Evolutionary conservation across 2,113 vertebrate genomes (phyloP).

Genomic region (Ploceus nigricollis): DNA sequence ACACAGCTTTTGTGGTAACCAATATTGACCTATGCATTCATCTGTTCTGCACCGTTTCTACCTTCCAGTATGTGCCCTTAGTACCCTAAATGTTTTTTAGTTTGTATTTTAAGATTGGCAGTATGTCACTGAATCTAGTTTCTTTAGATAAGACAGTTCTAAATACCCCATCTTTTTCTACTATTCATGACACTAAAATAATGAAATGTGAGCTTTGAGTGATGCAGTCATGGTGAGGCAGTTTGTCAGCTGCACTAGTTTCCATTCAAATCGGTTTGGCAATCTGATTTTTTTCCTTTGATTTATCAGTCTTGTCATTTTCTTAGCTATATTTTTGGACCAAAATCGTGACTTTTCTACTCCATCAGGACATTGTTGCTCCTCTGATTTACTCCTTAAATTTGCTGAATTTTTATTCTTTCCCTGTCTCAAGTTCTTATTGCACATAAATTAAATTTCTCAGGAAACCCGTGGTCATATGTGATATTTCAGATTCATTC

Average conservation of each 20-base stretch:
- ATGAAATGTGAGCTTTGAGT: not conserved
- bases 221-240: not conserved
- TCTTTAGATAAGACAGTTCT: not conserved
- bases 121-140: not conserved
- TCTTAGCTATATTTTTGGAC: not conserved
- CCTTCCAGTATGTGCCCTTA: not conserved
- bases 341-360: not conserved
- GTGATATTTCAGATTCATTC: not conserved
- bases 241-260: not conserved
- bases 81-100: fast-evolving
- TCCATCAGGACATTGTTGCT: not conserved
- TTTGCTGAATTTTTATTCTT: not conserved
- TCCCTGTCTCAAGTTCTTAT: not conserved
- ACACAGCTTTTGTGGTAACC: not conserved
- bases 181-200: not conserved
- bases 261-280: not conserved
- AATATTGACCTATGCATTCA: fast-evolving
- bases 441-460: not conserved
- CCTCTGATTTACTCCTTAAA: not conserved
- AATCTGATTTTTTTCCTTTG: not conserved
- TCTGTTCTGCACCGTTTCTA: not conserved
- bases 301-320: not conserved
- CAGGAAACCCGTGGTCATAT: not conserved
- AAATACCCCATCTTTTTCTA: not conserved
- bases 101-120: not conserved